Evolutionary conservation across 1,140 invertebrate species (phyloP), one percentile per base, ranked within the genome.

Genomic region (Drosophila orena): DNA sequence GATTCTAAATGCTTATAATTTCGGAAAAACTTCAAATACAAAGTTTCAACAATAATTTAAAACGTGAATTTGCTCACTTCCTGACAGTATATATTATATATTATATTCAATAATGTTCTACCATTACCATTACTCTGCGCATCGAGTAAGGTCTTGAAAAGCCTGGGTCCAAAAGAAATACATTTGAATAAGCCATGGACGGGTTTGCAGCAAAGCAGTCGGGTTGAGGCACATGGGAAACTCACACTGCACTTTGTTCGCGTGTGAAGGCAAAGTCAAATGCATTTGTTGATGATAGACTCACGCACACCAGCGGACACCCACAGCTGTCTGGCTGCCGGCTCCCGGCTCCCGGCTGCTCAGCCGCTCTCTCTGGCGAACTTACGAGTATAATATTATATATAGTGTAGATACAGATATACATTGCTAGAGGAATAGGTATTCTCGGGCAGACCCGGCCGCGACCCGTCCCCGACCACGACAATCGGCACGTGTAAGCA

Each of bases 401-500:
- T 30, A 27, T 47, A 24, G 46, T 14, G 42, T 59, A 62, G 54
- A 43, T 60, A 62, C 42, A 60, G 58, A 53, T 40, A 20, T 34
- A 34, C 17, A 17, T 17, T n/a, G n/a, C n/a, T n/a, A n/a, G n/a
- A n/a, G 17, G 14, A 22, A 24, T 40, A 12, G 37, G 37, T 34
- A 17, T 6, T 42, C 24, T 43, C n/a, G 42, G 12, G 3, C 37
- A 38, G 35, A 10, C 58, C 44, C 54, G 20, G 27, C 43, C 14
- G 30, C 42, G n/a, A 40, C 50, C 57, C 30, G 12, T n/a, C 44
- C 24, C 42, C 12, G 14, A n/a, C 46, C 20, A 79, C 60, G 50
- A 64, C 59, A 79, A 22, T 68, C 58, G 84, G 79, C 84, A 88
- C 84, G 84, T 88, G 83, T 84, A 84, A 89, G 84, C 79, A 70